A percentile compares a stretch with the other conserved stretches of the same genome.
Conservation (phyloP, 2,888 invertebrate species). For the Ectropis crepuscularia region DNA sequence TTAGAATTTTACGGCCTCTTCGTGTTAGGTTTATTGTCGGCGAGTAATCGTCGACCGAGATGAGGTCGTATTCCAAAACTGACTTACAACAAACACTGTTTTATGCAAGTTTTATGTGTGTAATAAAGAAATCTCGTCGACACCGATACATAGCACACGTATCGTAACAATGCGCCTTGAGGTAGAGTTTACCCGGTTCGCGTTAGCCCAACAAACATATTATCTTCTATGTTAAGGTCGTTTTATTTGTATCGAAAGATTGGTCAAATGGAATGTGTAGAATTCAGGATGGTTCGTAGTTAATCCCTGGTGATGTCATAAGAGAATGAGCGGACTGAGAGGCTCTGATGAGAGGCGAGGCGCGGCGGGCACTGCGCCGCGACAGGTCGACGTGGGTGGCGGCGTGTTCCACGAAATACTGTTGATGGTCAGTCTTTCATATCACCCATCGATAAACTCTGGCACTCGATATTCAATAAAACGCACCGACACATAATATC, state of each 20-base stretch:
- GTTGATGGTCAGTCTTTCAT: constrained; percentile 63
- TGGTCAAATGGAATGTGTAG: constrained; percentile 23
- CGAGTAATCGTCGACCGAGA: constrained; percentile 79
- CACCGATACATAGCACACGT: constrained; percentile 47
- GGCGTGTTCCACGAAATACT: constrained; percentile 75
- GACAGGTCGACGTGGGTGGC: constrained; percentile 73
- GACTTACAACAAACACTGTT: constrained; percentile 79
- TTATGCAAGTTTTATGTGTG: constrained; percentile 75
- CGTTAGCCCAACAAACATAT: constrained; percentile 26
- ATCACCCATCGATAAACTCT: constrained; percentile 62
- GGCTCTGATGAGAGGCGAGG: constrained; percentile 37
- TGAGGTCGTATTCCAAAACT: constrained; percentile 81
- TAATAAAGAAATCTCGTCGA: constrained; percentile 68
- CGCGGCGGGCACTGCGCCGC: constrained; percentile 18
- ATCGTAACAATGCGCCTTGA: constrained; percentile 36
- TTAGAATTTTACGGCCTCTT: constrained; percentile 82
- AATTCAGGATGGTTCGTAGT: constrained; percentile 32
- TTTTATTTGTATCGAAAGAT: constrained; percentile 28
- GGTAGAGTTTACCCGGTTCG: constrained; percentile 39
- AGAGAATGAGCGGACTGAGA: constrained; percentile 54
- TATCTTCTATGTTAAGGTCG: constrained; percentile 33
- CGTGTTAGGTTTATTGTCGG: constrained; percentile 82
- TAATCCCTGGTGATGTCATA: constrained; percentile 53
- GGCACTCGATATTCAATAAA: constrained; percentile 59
- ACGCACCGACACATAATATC: constrained; percentile 30